phyloP scores from a whole-genome alignment of 2,113 vertebrate genomes.

The Sapayoa aenigma region DNA sequence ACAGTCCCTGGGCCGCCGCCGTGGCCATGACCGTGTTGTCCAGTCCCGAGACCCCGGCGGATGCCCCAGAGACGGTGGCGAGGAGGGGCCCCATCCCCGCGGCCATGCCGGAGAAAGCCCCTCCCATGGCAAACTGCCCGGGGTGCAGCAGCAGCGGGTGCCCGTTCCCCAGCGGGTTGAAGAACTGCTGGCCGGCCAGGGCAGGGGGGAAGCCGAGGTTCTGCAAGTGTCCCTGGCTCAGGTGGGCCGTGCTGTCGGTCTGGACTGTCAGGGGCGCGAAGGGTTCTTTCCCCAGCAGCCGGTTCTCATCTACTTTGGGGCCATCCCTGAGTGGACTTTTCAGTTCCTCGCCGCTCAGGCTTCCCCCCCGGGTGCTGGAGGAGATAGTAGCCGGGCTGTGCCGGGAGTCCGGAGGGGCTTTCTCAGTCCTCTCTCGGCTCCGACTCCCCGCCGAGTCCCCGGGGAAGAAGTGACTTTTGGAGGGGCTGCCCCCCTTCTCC shows the following conservation, averaged over 20 bases:
- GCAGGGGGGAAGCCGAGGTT: constrained; percentile 90
- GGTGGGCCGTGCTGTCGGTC: constrained; percentile 84
- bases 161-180: constrained; percentile 85
- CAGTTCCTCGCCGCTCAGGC: constrained; percentile 79
- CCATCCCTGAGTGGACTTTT: constrained; percentile 83
- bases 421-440: constrained; percentile 80
- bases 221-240: constrained; percentile 84
- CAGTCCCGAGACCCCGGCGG: constrained; percentile 82
- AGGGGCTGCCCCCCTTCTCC: constrained; percentile 79
- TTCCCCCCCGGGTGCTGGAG: constrained; percentile 84
- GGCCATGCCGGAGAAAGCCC: constrained; percentile 93
- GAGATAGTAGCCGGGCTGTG: constrained; percentile 91
- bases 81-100: constrained; percentile 90
- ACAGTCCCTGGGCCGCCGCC: constrained; percentile 85
- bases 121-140: constrained; percentile 93
- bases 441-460: constrained; percentile 69
- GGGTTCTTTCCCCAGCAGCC: constrained; percentile 83
- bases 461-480: constrained; percentile 70
- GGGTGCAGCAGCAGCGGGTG: constrained; percentile 95
- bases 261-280: constrained; percentile 88
- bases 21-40: constrained; percentile 86
- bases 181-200: constrained; percentile 92
- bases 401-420: constrained; percentile 86
- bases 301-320: constrained; percentile 83
- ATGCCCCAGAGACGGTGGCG: constrained; percentile 87